phyloP scores from a whole-genome alignment of 2,888 invertebrate species.

The Pterostichus niger region DNA sequence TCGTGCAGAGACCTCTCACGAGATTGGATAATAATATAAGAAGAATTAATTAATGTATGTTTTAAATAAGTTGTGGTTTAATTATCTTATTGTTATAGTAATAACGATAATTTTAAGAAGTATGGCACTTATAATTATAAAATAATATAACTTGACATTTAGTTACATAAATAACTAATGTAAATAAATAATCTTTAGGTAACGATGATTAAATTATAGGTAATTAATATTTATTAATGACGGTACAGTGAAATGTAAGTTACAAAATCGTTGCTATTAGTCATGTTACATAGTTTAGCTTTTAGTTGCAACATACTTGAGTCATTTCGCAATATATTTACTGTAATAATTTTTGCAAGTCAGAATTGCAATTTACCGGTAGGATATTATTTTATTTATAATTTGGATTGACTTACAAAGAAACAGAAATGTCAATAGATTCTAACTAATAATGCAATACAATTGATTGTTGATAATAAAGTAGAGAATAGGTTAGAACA shows the following conservation, averaged over 20 bases:
- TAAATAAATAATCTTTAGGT: neutral
- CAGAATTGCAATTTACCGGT: neutral
- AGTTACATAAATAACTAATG: neutral
- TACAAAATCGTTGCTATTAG: slow-evolving; percentile 7
- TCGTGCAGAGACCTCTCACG: neutral
- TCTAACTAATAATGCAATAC: too few species aligned
- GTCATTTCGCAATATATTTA: neutral
- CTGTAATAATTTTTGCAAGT: neutral
- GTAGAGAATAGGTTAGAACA: too few species aligned
- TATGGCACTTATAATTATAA: too few species aligned
- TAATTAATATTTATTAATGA: slow-evolving; percentile 42
- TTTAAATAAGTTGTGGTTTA: too few species aligned
- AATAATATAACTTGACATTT: too few species aligned
- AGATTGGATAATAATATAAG: neutral
- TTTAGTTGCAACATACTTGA: neutral
- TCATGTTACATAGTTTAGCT: slow-evolving; percentile 20
- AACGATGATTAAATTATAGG: slow-evolving; percentile 1
- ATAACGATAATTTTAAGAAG: too few species aligned
- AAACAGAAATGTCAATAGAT: too few species aligned
- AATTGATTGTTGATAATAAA: too few species aligned
- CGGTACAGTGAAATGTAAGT: slow-evolving; percentile 28
- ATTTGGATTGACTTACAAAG: too few species aligned
- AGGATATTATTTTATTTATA: neutral
- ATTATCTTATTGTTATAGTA: neutral
- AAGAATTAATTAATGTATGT: too few species aligned